Conservation (phyloP, 2,113 vertebrate species). For the Morone saxatilis region DNA sequence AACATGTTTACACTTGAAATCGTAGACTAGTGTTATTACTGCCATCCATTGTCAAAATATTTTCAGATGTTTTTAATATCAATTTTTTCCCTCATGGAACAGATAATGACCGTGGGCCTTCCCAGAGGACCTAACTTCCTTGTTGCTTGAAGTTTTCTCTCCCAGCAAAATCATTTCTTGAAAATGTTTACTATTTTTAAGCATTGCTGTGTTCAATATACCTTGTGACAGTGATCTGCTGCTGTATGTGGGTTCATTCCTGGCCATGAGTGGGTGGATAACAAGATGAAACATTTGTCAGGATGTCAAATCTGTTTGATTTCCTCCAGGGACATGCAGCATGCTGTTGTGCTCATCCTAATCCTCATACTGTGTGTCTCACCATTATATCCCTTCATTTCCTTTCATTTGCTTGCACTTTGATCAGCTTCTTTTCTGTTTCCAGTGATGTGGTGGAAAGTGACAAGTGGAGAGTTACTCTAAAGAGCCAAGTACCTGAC, state of each 20-base stretch:
- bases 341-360: neutral
- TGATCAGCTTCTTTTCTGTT: conserved; percentile 1
- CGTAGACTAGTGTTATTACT: neutral
- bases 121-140: neutral
- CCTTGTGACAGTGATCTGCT: neutral
- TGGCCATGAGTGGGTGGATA: neutral
- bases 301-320: neutral
- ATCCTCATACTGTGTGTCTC: neutral
- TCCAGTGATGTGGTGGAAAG: neutral
- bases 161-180: neutral
- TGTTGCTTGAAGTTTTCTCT: neutral
- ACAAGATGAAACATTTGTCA: neutral
- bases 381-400: neutral
- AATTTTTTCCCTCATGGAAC: neutral
- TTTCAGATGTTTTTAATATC: neutral
- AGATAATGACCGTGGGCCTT: neutral
- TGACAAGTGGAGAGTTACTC: neutral
- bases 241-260: neutral
- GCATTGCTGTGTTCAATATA: neutral
- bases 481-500: neutral
- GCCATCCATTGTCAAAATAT: neutral
- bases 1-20: neutral
- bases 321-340: neutral
- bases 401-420: neutral
- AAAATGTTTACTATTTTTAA: neutral